Evolutionary conservation across 2,113 vertebrate genomes (phyloP), one percentile per base, ranked within the genome.

Genomic region (Paratilapia polleni): DNA sequence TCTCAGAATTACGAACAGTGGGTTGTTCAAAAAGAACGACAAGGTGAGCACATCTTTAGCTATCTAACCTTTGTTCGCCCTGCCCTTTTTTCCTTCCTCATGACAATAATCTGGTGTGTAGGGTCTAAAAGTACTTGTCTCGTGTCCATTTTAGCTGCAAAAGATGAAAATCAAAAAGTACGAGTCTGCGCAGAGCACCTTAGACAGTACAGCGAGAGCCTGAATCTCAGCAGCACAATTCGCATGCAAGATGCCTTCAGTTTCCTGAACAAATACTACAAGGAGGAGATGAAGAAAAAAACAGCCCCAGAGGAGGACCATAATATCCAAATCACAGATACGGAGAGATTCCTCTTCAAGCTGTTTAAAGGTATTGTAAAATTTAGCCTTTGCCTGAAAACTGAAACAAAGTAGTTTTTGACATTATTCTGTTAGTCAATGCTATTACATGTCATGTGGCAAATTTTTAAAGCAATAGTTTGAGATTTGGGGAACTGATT

Each of bases 1-100:
- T 96, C 97, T 66, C 98, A 99, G 88, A 96, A 92, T 4, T 99
- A 99, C 66, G 98, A 99, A 81, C 97, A 98, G 80, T 99, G 98
- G 98, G 96, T 96, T 20, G 96, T 98, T 83, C 96, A 96, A 82
- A 96, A 91, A 87, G 97, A 98, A 87, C 96, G 95, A 85, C 95
- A 90, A 90, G 97, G 98, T 99, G 94, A 89, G 93, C 10, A 11
- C 13, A 17, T 12, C 14, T 41, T 43, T 57, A 15, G 24, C n/a
- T 47, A 11, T 8, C 24, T 19, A 43, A 8, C 3, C 0, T 73
- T 12, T 52, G 8, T 43, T 52, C n/a, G 9, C 2, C 5, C 61
- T 87, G 2, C 4, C 36, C 8, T 28, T 54, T 78, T 68, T 22
- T 47, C n/a, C 9, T 58, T 26, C 10, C 38, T n/a, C 36, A 68